Conservation (phyloP, 2,797 vertebrate species). For the Lateolabrax maculatus region DNA sequence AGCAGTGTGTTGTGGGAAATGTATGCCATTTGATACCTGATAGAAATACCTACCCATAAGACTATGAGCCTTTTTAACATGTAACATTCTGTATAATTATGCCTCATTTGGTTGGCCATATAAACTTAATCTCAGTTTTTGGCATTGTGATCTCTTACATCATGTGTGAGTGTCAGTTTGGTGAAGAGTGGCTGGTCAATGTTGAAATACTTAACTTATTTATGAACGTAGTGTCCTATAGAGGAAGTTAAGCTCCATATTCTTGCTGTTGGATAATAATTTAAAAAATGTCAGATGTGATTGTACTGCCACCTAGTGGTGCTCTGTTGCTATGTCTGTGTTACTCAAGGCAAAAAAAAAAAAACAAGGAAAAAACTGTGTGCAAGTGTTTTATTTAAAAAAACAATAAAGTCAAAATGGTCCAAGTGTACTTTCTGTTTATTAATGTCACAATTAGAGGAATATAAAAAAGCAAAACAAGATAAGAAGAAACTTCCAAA, state of each 20-base stretch:
- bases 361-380: conserved; percentile 75
- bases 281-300: conserved; percentile 86
- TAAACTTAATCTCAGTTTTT: conserved; percentile 71
- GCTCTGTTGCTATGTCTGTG: conserved; percentile 88
- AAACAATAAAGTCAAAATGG: conserved; percentile 81
- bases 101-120: conserved; percentile 40
- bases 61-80: conserved; percentile 55
- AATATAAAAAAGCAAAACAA: conserved; percentile 3
- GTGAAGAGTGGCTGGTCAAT: conserved; percentile 91
- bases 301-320: conserved; percentile 90
- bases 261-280: conserved; percentile 87
- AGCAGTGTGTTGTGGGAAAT: conserved; percentile 49
- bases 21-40: conserved; percentile 50
- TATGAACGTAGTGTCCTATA: conserved; percentile 89
- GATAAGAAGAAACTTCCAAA: background rate
- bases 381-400: conserved; percentile 88
- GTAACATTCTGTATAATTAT: conserved; percentile 54
- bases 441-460: conserved; percentile 34
- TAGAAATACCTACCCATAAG: conserved; percentile 41
- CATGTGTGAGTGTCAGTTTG: conserved; percentile 88
- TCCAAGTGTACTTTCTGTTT: conserved; percentile 43
- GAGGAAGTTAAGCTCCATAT: conserved; percentile 91
- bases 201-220: conserved; percentile 97
- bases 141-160: conserved; percentile 81
- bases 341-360: conserved; percentile 83